Percentiles rank a stretch among this genome's conserved stretches.
These are phyloP conservation scores for Invenusta paracnida DNA, from an alignment of 2,888 invertebrate species.

Conservation along the genomic window DNA sequence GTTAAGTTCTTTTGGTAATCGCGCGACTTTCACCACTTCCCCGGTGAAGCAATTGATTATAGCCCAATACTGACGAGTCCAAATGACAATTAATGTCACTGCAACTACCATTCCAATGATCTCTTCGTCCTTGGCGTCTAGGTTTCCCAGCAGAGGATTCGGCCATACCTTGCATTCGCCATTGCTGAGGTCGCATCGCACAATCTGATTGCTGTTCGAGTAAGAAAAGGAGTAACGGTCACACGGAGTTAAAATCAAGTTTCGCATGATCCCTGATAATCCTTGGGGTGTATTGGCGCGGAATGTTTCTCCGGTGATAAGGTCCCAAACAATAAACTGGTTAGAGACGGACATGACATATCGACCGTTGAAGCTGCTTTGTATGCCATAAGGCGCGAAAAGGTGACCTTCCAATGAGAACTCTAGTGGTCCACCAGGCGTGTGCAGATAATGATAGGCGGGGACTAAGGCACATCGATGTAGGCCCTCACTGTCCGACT, in stretches of 20 bases:
- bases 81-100: conserved; percentile 51
- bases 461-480: conserved; percentile 83
- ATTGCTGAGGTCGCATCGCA: conserved; percentile 83
- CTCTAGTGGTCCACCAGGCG: conserved; percentile 96
- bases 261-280: conserved; percentile 80
- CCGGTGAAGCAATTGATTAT: not conserved
- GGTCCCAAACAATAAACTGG: conserved; percentile 90
- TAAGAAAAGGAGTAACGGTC: conserved; percentile 91
- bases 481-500: conserved; percentile 83
- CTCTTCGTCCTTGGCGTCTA: conserved; percentile 46
- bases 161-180: conserved; percentile 81
- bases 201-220: conserved; percentile 89
- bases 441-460: conserved; percentile 88
- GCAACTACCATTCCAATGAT: conserved; percentile 54
- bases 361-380: conserved; percentile 67
- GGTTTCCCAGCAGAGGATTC: conserved; percentile 63
- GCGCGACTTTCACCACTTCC: not conserved
- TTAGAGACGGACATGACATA: conserved; percentile 94
- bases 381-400: conserved; percentile 68
- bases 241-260: conserved; percentile 82
- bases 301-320: conserved; percentile 88
- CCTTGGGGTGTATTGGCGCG: conserved; percentile 67
- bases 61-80: not conserved
- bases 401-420: conserved; percentile 95
- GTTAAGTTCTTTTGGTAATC: not conserved